Percentiles rank a stretch among this genome's conserved stretches.
These are phyloP conservation scores for Mus minutoides DNA, from an alignment of 2,797 vertebrate species.

Conservation along the genomic window DNA sequence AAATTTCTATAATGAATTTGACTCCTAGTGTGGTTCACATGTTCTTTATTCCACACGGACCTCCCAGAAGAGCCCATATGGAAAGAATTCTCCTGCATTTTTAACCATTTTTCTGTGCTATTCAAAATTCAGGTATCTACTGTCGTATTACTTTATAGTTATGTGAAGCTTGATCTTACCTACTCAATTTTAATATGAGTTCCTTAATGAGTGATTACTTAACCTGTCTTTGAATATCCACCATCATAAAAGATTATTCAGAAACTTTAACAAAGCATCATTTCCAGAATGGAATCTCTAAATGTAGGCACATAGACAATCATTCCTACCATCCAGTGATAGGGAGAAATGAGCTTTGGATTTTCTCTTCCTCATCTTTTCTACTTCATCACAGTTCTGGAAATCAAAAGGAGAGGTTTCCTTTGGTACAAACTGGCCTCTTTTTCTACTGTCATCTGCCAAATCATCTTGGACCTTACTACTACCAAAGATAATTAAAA, in stretches of 20 bases:
- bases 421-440: not conserved
- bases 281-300: not conserved
- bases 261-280: not conserved
- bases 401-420: not conserved
- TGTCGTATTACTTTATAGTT: not conserved
- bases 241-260: constrained; percentile 38
- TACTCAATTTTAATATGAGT: constrained; percentile 10
- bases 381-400: not conserved
- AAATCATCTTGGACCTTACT: constrained; percentile 12
- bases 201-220: constrained; percentile 50
- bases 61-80: constrained; percentile 37
- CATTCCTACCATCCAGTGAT: not conserved
- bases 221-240: not conserved
- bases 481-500: not conserved
- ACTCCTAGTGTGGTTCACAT: not conserved
- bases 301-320: not conserved
- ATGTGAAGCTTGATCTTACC: constrained; percentile 17
- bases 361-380: not conserved
- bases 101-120: constrained; percentile 32
- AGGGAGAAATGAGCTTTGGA: not conserved
- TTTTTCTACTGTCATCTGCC: not conserved
- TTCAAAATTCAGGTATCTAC: constrained; percentile 58
- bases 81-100: constrained; percentile 52
- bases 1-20: constrained; percentile 44
- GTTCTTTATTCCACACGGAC: constrained; percentile 21